Percentiles rank a stretch among this genome's conserved stretches.
Conservation (phyloP, 2,113 vertebrate species). For the Trematocara nigrifrons region DNA sequence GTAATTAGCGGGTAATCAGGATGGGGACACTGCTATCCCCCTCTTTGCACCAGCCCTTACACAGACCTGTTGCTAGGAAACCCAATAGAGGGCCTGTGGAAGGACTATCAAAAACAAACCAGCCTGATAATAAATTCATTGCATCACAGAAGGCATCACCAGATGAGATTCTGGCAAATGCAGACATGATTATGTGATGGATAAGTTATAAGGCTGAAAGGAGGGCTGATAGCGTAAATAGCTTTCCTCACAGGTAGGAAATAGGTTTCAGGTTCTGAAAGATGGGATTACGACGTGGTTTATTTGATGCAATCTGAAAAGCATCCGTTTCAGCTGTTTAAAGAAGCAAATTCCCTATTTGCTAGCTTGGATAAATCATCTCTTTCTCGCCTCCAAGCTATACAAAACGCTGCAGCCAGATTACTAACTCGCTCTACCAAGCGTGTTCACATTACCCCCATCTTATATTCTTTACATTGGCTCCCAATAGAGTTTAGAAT, state of each 20-base stretch:
- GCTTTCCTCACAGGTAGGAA: neutral
- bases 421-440: too few species aligned
- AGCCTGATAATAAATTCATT: conserved; percentile 19
- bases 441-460: too few species aligned
- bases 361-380: too few species aligned
- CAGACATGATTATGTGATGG: neutral
- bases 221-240: neutral
- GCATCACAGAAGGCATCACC: neutral
- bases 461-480: too few species aligned
- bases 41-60: conserved; percentile 1
- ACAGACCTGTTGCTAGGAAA: conserved; percentile 67
- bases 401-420: too few species aligned
- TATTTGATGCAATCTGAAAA: neutral
- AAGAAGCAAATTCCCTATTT: neutral
- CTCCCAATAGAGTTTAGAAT: too few species aligned
- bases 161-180: neutral
- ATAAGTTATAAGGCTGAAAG: neutral
- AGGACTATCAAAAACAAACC: conserved; percentile 32
- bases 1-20: conserved; percentile 52
- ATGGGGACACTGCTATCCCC: conserved; percentile 8
- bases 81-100: conserved; percentile 15
- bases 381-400: too few species aligned
- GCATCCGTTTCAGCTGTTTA: neutral
- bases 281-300: neutral
- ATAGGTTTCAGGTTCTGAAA: neutral